Base-by-base conservation (phyloP, 2,797 vertebrate species). In the Lepilemur septentrionalis region DNA sequence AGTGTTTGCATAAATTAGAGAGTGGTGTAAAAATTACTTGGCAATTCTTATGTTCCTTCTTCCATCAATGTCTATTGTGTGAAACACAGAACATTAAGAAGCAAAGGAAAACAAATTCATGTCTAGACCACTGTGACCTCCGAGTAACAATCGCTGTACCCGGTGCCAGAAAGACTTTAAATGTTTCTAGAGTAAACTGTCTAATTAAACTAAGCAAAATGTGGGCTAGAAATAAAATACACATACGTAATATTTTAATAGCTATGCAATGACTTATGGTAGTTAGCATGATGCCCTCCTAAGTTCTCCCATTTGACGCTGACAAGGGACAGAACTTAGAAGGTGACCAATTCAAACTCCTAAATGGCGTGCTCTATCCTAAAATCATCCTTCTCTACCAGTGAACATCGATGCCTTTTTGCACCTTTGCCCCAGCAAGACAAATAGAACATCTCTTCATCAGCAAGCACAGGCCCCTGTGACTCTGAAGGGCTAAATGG, bases 61-160 rank as follows among this genome's bases (percentile, higher is more conserved):
- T 1, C 96, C 97, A 98, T 98, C 98, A 98, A 92, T 97, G 98
- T 91, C 97, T 96, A 94, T 97, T 97, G 87, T 97, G 96, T 83
- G 91, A 95, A 97, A 95, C 35, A 69, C 65, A 50, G 89, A 97
- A 91, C 41, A 50, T 87, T 92, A 92, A 92, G 84, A 98, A 93
- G 69, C 81, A 98, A 96, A 91, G 23, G 96, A 92, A 88, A 95
- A 55, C 92, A 97, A 96, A 95, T 73, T 88, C 69, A 89, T 1
- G 86, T 96, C 89, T 92, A 95, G 86, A 94, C 80, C 94, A 92
- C 81, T 59, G 84, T 72, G 97, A 97, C 97, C 97, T 91, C 96
- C 83, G 96, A 85, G 79, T 67, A 69, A 48, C 89, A 59, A 91
- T 97, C 97, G 96, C 96, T 96, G 94, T 20, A 65, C 43, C 17